A percentile compares a stretch with the other conserved stretches of the same genome.
phyloP scores from a whole-genome alignment of 2,113 vertebrate genomes.

The Phyllostomus discolor region DNA sequence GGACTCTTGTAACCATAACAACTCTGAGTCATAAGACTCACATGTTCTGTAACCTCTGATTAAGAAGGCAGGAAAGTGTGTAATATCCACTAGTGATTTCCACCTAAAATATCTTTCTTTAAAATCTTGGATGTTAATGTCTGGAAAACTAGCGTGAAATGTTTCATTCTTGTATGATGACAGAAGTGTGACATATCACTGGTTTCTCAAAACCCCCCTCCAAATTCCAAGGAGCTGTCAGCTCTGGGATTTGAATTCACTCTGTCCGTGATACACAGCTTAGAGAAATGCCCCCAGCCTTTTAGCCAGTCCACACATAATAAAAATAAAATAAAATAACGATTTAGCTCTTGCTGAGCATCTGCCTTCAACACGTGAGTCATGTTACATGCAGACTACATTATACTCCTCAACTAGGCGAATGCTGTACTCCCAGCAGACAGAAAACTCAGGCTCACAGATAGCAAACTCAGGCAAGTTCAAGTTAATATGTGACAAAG shows the following conservation, averaged over 20 bases:
- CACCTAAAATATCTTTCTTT: slow-evolving; percentile 40
- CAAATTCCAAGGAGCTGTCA: slow-evolving; percentile 21
- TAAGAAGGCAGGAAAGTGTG: slow-evolving; percentile 60
- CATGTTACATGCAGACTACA: neutral
- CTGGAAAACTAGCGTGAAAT: slow-evolving; percentile 50
- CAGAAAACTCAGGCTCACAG: neutral
- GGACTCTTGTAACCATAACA: slow-evolving; percentile 40
- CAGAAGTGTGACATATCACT: slow-evolving; percentile 13
- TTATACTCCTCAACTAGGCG: neutral
- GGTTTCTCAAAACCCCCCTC: slow-evolving; percentile 42
- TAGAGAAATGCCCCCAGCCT: neutral
- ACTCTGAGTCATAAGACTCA: slow-evolving; percentile 58
- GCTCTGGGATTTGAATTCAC: slow-evolving; percentile 9
- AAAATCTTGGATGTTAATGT: slow-evolving; percentile 50
- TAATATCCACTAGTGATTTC: slow-evolving; percentile 41
- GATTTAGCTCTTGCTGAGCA: neutral
- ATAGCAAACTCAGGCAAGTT: neutral
- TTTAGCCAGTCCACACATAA: neutral
- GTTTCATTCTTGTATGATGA: slow-evolving; percentile 63
- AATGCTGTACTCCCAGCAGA: neutral
- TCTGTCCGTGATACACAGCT: neutral
- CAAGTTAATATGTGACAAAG: neutral
- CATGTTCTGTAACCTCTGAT: slow-evolving; percentile 62
- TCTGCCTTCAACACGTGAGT: neutral
- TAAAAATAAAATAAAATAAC: neutral